Conservation (phyloP, 2,797 vertebrate genomes). For the Gambusia yucatana region DNA sequence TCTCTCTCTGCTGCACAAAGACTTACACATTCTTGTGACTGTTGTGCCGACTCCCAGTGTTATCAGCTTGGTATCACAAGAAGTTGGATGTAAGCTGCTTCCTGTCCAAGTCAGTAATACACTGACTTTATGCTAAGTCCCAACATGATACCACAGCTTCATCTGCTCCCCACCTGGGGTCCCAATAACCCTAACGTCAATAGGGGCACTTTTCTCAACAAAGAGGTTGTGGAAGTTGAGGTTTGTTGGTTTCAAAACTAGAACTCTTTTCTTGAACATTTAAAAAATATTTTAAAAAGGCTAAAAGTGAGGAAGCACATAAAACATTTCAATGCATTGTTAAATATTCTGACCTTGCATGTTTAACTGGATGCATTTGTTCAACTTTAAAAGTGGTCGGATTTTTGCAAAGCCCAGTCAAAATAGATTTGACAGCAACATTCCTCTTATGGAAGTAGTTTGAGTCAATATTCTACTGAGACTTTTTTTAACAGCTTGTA, state of each 20-base stretch:
- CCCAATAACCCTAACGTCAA: background rate
- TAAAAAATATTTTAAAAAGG: background rate
- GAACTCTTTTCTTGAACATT: background rate
- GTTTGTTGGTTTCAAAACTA: background rate
- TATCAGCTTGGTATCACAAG: too few species aligned
- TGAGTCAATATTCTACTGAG: background rate
- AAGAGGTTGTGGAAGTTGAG: background rate
- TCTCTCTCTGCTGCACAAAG: too few species aligned
- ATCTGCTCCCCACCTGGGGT: background rate
- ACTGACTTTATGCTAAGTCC: background rate
- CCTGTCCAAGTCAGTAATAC: too few species aligned
- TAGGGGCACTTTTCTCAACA: background rate
- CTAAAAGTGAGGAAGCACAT: background rate
- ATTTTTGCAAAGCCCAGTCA: background rate
- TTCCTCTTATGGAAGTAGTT: background rate
- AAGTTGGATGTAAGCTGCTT: too few species aligned
- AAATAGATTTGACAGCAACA: background rate
- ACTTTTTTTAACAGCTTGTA: background rate
- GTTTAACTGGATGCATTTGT: background rate
- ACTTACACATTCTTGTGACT: too few species aligned
- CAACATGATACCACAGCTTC: background rate
- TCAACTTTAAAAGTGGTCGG: background rate
- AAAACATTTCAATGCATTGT: background rate
- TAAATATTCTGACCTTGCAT: background rate
- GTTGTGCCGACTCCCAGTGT: too few species aligned